Evolutionary conservation across 2,888 invertebrate species (phyloP).

Genomic region (Tipula helvola): DNA sequence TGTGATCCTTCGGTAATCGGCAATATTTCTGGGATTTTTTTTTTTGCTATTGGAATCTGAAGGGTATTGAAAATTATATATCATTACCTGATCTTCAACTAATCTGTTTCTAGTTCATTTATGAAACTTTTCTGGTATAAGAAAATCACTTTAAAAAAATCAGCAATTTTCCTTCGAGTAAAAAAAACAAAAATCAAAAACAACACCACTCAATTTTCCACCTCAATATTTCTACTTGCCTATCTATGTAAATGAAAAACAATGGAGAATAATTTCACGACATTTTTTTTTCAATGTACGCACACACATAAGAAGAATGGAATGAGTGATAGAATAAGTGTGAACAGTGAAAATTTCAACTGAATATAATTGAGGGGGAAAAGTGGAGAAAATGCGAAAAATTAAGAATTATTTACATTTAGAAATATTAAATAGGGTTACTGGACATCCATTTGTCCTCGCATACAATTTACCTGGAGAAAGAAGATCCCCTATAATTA

Average conservation of each 20-base stretch:
- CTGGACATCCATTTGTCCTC: background rate
- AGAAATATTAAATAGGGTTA: background rate
- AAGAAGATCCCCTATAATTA: too few species aligned
- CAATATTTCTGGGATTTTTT: too few species aligned
- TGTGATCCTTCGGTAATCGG: too few species aligned
- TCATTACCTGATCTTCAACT: too few species aligned
- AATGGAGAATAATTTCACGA: background rate
- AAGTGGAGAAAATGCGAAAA: background rate
- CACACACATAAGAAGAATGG: background rate
- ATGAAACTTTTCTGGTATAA: background rate
- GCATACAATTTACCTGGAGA: too few species aligned
- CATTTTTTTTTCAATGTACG: background rate
- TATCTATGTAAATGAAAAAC: background rate
- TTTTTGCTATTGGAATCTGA: too few species aligned
- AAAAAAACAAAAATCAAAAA: background rate
- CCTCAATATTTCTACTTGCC: background rate
- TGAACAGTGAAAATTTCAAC: background rate
- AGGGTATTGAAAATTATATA: too few species aligned
- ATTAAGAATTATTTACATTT: background rate
- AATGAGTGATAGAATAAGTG: background rate
- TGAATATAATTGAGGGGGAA: background rate
- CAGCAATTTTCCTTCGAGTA: background rate
- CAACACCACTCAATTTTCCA: background rate
- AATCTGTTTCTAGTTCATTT: background rate
- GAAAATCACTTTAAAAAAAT: background rate